Evolutionary conservation across 1,140 invertebrate genomes (phyloP), one percentile per base, ranked within the genome.

Genomic region (Drosophila tropicalis): DNA sequence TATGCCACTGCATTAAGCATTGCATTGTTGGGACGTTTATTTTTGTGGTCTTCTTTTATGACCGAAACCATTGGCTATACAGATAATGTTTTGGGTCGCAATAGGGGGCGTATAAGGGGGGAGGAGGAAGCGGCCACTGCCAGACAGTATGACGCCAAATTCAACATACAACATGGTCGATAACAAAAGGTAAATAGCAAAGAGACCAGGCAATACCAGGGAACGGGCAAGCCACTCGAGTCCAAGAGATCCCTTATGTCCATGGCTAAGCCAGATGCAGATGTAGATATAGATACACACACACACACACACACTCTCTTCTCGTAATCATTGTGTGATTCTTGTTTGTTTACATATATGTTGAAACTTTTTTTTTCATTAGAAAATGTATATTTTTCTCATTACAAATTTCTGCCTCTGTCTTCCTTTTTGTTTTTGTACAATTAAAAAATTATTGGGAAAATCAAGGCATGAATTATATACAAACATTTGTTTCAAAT

Each of bases 61-160:
- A 72, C 55, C 80, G 69, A 64, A 66, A 51, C 58, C 55, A 47
- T 68, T 61, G 40, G 47, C 17, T 47, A 67, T 47, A 67, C 44
- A 39, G 44, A 44, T 57, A 58, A 22, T 17, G 62, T 15, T 29
- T 40, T 39, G 40, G 58, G 51, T 13, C 29, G 51, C 34, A 66
- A 22, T 39, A 41, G 63, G 34, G 39, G 58, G 54, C 29, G 41
- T 32, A 13, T 3, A 1, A 25, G 67, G 29, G 32, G 58, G 60
- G 25, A 40, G 55, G 19, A 39, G 54, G 54, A 15, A 47, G 51
- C 54, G 72, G 57, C 70, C 78, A 87, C 83, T 87, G 76, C 67
- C 83, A 86, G 83, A 86, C 83, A 86, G 83, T 86, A 86, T 86
- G 83, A 86, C 83, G 83, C 83, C 83, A 86, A 87, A 86, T 87